Evolutionary conservation across 2,797 vertebrate genomes (phyloP).

Genomic region (Alosa sapidissima): DNA sequence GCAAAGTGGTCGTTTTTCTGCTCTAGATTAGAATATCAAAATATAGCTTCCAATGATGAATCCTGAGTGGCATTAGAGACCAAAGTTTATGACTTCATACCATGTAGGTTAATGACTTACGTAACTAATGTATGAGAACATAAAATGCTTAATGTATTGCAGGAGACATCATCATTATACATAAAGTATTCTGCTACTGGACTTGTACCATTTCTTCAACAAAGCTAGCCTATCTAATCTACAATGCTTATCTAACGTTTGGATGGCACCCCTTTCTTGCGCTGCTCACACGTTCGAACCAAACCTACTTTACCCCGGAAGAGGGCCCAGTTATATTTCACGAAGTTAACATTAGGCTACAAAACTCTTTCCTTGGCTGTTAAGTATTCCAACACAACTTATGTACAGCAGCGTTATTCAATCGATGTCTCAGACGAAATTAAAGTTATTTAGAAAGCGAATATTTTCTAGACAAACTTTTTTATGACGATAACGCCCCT

Average conservation of each 20-base stretch:
- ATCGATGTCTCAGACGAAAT: background rate
- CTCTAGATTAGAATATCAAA: slow-evolving; percentile 22
- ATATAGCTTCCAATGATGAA: slow-evolving; percentile 8
- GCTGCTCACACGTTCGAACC: background rate
- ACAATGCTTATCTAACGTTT: background rate
- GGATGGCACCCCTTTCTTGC: background rate
- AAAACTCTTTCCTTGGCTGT: background rate
- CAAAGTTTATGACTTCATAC: background rate
- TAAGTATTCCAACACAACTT: background rate
- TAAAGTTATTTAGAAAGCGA: background rate
- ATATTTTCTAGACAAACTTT: background rate
- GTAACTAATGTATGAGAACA: background rate
- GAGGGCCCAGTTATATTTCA: background rate
- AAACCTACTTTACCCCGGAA: background rate
- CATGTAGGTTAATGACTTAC: background rate
- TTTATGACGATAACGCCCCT: too few relatives aligned
- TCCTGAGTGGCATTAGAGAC: background rate
- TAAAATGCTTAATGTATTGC: too few relatives aligned
- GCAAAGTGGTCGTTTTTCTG: background rate
- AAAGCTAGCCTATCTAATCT: background rate
- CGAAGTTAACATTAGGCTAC: background rate
- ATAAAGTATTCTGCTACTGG: background rate
- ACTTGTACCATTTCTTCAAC: background rate
- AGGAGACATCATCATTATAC: too few relatives aligned
- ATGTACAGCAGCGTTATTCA: background rate